Conservation (phyloP, 2,113 vertebrate species). For the Cyrtonyx montezumae region DNA sequence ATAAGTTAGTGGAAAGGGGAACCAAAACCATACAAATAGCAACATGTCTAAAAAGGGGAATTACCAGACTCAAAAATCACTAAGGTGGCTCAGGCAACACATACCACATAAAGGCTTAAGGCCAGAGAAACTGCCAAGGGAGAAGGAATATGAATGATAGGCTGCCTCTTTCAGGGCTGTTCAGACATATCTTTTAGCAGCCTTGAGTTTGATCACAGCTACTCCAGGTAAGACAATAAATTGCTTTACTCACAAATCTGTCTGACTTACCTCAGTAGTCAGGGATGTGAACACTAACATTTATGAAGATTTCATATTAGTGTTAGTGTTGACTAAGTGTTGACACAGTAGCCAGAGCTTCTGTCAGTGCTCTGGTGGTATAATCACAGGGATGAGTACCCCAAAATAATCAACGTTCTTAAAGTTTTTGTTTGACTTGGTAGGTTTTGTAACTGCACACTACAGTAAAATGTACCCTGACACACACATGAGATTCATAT, state of each 20-base stretch:
- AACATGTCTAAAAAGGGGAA: neutral
- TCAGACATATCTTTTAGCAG: neutral
- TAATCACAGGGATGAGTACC: neutral
- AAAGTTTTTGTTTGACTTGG: neutral
- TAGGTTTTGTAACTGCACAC: neutral
- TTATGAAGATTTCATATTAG: neutral
- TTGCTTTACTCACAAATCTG: neutral
- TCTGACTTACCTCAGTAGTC: neutral
- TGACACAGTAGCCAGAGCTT: neutral
- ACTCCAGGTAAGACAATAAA: neutral
- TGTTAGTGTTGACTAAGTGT: neutral
- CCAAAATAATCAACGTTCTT: neutral
- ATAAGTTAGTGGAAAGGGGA: slow-evolving; percentile 30
- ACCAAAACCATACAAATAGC: slow-evolving; percentile 15
- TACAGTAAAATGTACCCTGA: neutral
- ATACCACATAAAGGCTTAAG: neutral
- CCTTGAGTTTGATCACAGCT: neutral
- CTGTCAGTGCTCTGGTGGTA: neutral
- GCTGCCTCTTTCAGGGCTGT: neutral
- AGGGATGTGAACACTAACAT: neutral
- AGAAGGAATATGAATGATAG: neutral
- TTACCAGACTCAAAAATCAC: neutral
- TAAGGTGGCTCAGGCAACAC: neutral
- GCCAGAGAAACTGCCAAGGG: neutral
- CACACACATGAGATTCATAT: neutral